phyloP scores from a whole-genome alignment of 2,888 invertebrate species.

The Oligia latruncula region DNA sequence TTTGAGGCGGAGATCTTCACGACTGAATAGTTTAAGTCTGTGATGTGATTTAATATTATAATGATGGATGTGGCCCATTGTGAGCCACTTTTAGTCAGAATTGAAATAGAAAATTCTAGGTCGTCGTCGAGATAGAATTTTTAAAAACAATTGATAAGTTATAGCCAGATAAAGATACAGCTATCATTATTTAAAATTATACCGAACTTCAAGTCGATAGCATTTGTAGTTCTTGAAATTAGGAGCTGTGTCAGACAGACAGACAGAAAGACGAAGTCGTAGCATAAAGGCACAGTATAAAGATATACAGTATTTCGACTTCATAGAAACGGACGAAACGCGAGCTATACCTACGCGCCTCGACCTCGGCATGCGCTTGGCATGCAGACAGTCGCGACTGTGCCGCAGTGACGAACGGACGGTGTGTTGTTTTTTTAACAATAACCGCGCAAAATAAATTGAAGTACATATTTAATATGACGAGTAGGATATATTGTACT shows the following conservation, averaged over 20 bases:
- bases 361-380: no score
- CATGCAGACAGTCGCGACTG: no score
- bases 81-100: neutral
- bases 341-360: no score
- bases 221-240: neutral
- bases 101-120: slow-evolving; percentile 11
- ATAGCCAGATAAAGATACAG: neutral
- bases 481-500: no score
- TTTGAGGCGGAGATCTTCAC: slow-evolving; percentile 51
- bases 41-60: slow-evolving; percentile 45
- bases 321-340: no score
- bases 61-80: slow-evolving; percentile 36
- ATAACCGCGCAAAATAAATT: no score
- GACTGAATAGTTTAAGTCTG: slow-evolving; percentile 42
- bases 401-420: no score
- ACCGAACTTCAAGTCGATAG: neutral
- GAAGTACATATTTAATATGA: no score
- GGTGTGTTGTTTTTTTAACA: no score
- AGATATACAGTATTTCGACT: no score
- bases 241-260: neutral
- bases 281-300: neutral
- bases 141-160: neutral
- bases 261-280: no score
- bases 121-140: neutral
- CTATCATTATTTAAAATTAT: neutral